Evolutionary conservation across 23 tunicate genomes (phyloP).

Genomic region (Phallusia fumigata): DNA sequence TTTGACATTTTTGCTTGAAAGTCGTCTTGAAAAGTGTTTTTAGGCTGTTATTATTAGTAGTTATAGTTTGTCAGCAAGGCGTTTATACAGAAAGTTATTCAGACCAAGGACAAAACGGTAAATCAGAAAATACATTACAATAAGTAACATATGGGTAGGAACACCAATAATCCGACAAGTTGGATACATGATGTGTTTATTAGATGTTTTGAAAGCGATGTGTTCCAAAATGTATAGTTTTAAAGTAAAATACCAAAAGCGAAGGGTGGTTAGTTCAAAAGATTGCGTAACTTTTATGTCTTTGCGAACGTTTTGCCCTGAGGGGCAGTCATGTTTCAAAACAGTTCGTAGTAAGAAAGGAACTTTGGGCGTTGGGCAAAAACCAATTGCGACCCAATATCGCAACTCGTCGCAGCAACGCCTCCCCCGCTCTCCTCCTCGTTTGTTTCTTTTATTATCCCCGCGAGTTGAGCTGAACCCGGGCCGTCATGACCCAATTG

Average conservation of each 20-base stretch:
- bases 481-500: background rate
- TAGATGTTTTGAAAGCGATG: background rate
- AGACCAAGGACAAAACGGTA: too few species aligned
- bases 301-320: background rate
- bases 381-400: background rate
- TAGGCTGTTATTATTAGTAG: too few species aligned
- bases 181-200: too few species aligned
- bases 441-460: conserved; percentile 21
- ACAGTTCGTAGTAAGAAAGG: background rate
- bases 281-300: too few species aligned
- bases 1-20: too few species aligned
- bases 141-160: too few species aligned
- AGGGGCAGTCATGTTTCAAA: background rate
- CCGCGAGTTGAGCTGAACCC: background rate
- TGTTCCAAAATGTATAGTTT: background rate
- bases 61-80: too few species aligned
- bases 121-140: too few species aligned
- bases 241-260: background rate
- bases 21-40: too few species aligned
- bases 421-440: background rate
- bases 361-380: background rate
- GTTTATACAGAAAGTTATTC: too few species aligned
- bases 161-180: too few species aligned
- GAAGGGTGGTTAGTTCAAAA: too few species aligned
- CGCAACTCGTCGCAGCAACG: background rate